phyloP scores from a whole-genome alignment of 2,797 vertebrate species.

The Cyclura pinguis region DNA sequence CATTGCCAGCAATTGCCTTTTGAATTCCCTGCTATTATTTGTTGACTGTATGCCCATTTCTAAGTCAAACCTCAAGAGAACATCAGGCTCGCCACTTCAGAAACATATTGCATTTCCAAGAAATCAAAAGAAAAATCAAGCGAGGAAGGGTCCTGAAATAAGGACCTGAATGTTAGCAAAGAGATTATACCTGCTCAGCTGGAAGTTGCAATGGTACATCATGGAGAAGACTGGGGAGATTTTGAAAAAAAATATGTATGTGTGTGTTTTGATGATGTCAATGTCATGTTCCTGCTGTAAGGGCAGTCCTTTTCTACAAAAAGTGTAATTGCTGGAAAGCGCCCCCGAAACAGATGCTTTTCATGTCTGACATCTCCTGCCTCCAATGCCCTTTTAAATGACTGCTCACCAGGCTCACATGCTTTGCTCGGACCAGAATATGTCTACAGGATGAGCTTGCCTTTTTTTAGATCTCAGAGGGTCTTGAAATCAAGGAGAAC shows the following conservation, averaged over 20 bases:
- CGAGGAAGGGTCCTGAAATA: constrained; percentile 45
- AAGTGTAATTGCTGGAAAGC: constrained; percentile 12
- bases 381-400: constrained; percentile 4
- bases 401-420: not conserved
- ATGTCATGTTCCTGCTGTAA: not conserved
- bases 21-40: constrained; percentile 1
- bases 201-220: constrained; percentile 29
- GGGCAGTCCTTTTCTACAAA: not conserved
- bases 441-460: constrained; percentile 4
- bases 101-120: constrained; percentile 45
- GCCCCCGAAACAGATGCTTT: not conserved
- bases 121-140: constrained; percentile 4
- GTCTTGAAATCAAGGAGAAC: not conserved
- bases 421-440: not conserved
- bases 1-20: constrained; percentile 19
- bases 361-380: not conserved
- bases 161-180: constrained; percentile 28
- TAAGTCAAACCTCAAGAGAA: constrained; percentile 31
- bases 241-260: not conserved
- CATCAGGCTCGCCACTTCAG: constrained; percentile 9
- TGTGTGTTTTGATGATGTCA: not conserved
- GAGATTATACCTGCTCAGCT: not conserved
- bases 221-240: constrained; percentile 20
- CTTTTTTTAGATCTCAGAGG: not conserved
- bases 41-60: constrained; percentile 28